phyloP scores from a whole-genome alignment of 2,888 invertebrate species.

The Drosophila sordidula region DNA sequence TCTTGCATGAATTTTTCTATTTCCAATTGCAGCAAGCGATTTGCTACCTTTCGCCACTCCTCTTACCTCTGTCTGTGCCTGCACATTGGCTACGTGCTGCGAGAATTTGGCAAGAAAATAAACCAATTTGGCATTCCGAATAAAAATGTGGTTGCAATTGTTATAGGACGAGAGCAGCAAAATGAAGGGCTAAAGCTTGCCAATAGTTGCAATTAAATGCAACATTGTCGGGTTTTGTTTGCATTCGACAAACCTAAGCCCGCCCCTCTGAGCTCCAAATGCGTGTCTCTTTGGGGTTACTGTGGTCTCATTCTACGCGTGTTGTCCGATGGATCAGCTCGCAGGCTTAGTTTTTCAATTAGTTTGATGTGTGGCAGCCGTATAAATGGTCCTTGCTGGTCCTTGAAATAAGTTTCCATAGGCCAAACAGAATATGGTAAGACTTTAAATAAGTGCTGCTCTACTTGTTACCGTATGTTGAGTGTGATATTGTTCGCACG shows the following conservation, averaged over 20 bases:
- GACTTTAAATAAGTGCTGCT: neutral
- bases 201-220: constrained; percentile 70
- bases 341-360: constrained; percentile 68
- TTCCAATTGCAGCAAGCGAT: constrained; percentile 15
- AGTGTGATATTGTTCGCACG: too few relatives aligned
- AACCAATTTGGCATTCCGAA: constrained; percentile 58
- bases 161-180: constrained; percentile 17
- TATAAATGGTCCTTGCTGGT: constrained; percentile 33
- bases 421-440: neutral
- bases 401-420: neutral
- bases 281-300: neutral
- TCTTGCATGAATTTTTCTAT: constrained; percentile 5
- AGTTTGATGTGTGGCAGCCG: constrained; percentile 54
- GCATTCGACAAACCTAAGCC: constrained; percentile 24
- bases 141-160: constrained; percentile 49
- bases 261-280: neutral
- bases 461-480: neutral
- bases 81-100: constrained; percentile 28
- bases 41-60: neutral
- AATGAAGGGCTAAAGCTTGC: constrained; percentile 25
- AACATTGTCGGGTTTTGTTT: constrained; percentile 60
- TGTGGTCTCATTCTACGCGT: constrained; percentile 16
- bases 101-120: constrained; percentile 62
- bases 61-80: neutral
- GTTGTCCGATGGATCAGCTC: constrained; percentile 32